Base-by-base conservation (phyloP, 2,113 vertebrate species). In the Herpailurus yagouaroundi region DNA sequence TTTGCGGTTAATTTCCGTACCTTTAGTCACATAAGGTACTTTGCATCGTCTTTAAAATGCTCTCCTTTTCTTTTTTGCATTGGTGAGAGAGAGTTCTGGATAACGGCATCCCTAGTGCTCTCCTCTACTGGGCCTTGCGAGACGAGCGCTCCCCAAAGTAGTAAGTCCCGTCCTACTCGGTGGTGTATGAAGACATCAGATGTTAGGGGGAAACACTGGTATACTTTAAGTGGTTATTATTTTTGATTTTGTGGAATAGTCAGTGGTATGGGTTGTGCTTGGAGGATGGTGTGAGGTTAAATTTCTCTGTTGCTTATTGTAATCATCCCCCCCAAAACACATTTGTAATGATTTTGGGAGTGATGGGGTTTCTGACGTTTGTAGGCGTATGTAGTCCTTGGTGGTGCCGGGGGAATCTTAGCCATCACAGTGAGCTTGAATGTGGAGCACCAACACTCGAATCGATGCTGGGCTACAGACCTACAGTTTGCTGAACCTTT, bases 91-190 rank as follows among this genome's bases (percentile, higher is more conserved):
- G 1, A 18, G 68, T 63, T 29, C 21, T 13, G 12, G 11, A 1
- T 48, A 50, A 7, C 13, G 31, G 66, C 25, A 19, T 50, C 64
- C n/a, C 36, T 1, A 12, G 1, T n/a, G 4, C 9, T 21, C 16
- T 36, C 7, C 25, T 50, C 3, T 10, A 0, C 2, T 3, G 52
- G 5, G 33, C 23, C 25, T 69, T 48, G 48, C 8, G 45, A 74
- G 48, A 76, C 14, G 36, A 41, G 85, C 25, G 14, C 27, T 83
- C 36, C 68, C 41, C 41, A n/a, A 60, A 68, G n/a, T 1, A 23
- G 0, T 5, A 6, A 1, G 6, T 69, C 64, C 23, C n/a, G 4
- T 8, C 19, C 3, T 41, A 19, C 14, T 12, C 57, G 2, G 57
- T 55, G 36, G 2, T 87, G 14, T 36, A 23, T 38, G 33, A 79